Base-by-base conservation (phyloP, 1,140 invertebrate genomes). In the Sarcophaga peregrina region DNA sequence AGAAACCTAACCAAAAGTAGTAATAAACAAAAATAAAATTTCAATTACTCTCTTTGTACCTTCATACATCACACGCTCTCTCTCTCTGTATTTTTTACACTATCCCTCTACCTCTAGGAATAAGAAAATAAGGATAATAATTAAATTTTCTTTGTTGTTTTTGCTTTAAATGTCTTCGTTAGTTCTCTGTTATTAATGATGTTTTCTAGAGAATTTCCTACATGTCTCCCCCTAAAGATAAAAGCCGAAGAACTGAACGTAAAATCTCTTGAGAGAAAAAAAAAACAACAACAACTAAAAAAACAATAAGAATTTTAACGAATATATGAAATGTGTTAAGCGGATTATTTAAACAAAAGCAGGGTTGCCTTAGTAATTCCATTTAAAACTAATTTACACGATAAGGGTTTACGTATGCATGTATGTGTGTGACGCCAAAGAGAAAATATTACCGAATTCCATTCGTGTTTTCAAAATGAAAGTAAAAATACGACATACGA, bases 261-360 rank as follows among this genome's bases (percentile, higher is more conserved):
- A 37, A 37, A 37, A 37, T 4, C 25, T 37, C 4, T 17, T n/a
- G n/a, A n/a, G 8, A 62, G 58, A 62, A n/a, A 62, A 62, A 8
- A 62, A n/a, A 0, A 11, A 3, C 15, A 17, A 62, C 15, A 15
- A 17, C 17, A 62, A 15, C 17, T 6, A 13, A 62, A 62, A 5
- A 62, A 62, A 62, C 13, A 17, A 62, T n/a, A 62, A 62, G n/a
- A n/a, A 17, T 62, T 62, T 6, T n/a, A 62, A 62, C 25, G 58
- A 62, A 62, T 62, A n/a, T n/a, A 62, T n/a, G 58, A 62, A 62
- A 62, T 62, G 58, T 62, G 58, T 62, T 62, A 62, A 62, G 58
- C 58, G 58, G 58, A 62, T 62, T 62, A 62, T 62, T 62, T 62
- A 62, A 62, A n/a, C 15, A 37, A 37, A 37, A 17, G 58, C 7